Base-by-base conservation (phyloP, 1,140 invertebrate species). In the Zaprionus kolodkinae region DNA sequence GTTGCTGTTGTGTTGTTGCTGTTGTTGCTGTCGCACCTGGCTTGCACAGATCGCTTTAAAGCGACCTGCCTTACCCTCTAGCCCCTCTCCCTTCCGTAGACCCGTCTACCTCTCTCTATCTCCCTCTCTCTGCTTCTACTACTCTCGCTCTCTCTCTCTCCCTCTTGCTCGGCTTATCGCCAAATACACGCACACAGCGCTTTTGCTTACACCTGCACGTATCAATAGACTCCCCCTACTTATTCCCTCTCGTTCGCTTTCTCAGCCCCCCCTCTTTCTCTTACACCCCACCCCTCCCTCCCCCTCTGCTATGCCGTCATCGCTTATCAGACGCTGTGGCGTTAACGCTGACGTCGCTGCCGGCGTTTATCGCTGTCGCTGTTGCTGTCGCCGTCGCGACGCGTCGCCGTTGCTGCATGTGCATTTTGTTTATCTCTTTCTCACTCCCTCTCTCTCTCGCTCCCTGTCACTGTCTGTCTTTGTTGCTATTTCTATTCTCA, bases 141-240 rank as follows among this genome's bases (percentile, higher is more conserved):
- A 25, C 10, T 57, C 21, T 21, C 21, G 21, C 2, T 21, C 21
- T 21, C 21, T 21, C 2, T 21, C 21, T 21, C 21, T 21, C 21
- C 21, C 21, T 21, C 21, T 21, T 21, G n/a, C n/a, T 10, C 27
- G 45, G 43, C 78, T 81, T 86, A 81, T 86, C 81, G 48, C 15
- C 56, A 35, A 59, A 30, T 60, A 72, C 69, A 85, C 81, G 81
- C 81, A 85, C 70, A 11, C 11, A 36, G 78, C 66, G 74, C 45
- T 81, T 60, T 52, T 67, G 33, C 43, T 55, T 35, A 33, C 67
- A 36, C 35, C 6, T 72, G 45, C 15, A 15, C 35, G n/a, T 40
- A 45, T 15, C 13, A 35, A 48, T 40, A 27, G n/a, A 27, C 50
- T 57, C 15, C 71, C 50, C 10, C 35, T 10, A 30, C n/a, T 52